These are phyloP conservation scores for Tipula vernalis DNA, from an alignment of 2,888 invertebrate species.

Conservation along the genomic window DNA sequence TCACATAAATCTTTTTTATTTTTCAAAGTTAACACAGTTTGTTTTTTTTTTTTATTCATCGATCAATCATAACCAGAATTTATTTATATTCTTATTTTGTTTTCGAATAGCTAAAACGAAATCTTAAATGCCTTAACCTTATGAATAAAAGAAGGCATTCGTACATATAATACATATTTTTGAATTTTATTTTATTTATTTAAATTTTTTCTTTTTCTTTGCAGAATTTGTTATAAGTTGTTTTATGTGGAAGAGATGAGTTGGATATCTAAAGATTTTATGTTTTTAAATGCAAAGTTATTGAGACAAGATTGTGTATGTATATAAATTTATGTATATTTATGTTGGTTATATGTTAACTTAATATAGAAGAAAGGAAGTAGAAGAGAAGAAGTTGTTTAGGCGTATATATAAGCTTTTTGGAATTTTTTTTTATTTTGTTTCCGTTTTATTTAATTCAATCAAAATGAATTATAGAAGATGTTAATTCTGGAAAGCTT, in stretches of 20 bases:
- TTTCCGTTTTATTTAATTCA: neutral
- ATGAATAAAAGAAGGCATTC: neutral
- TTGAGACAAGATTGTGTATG: neutral
- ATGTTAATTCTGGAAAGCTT: neutral
- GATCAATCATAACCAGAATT: neutral
- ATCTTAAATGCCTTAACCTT: neutral
- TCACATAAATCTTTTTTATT: neutral
- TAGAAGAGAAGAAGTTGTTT: neutral
- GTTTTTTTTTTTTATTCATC: neutral
- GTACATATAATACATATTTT: neutral
- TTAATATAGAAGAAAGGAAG: neutral
- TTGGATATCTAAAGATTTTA: neutral
- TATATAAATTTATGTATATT: neutral
- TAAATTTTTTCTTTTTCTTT: too few species aligned
- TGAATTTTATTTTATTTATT: neutral
- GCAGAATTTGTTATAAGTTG: neutral
- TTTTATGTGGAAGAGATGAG: neutral
- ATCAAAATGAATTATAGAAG: neutral
- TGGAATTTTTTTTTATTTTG: neutral
- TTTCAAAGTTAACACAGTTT: neutral
- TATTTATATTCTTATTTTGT: neutral
- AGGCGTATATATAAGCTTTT: neutral
- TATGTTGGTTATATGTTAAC: too few species aligned
- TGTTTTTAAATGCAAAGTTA: neutral
- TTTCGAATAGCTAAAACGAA: neutral